These are phyloP conservation scores for Byasa hedistus DNA, from an alignment of 2,888 invertebrate genomes.

Conservation along the genomic window DNA sequence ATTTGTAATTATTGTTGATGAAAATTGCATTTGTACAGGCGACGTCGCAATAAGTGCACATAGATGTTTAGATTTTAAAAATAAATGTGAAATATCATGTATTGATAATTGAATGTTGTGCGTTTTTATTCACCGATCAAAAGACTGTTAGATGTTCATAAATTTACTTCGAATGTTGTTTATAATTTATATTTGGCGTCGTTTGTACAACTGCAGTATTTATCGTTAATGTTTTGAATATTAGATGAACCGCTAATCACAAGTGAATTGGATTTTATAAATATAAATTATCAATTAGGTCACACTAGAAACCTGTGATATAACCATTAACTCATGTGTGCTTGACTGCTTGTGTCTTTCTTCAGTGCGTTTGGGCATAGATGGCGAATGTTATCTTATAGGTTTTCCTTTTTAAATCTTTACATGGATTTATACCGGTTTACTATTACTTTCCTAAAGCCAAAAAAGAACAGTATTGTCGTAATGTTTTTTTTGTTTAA, in stretches of 20 bases:
- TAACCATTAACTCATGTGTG: constrained; percentile 67
- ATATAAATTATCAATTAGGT: constrained; percentile 66
- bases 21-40: constrained; percentile 22
- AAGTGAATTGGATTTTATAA: constrained; percentile 28
- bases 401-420: constrained; percentile 10
- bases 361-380: constrained; percentile 54
- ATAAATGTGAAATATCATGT: constrained; percentile 18
- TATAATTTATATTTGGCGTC: constrained; percentile 22
- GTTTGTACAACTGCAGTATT: constrained; percentile 25
- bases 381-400: constrained; percentile 13
- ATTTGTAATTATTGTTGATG: constrained; percentile 20
- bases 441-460: constrained; percentile 23
- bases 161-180: constrained; percentile 24
- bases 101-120: constrained; percentile 15
- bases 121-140: constrained; percentile 19
- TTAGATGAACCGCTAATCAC: constrained; percentile 22
- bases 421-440: constrained; percentile 13
- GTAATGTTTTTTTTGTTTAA: constrained; percentile 9
- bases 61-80: constrained; percentile 25
- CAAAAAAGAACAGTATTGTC: constrained; percentile 30
- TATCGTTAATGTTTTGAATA: constrained; percentile 10
- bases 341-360: constrained; percentile 62
- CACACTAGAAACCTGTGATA: constrained; percentile 78
- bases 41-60: constrained; percentile 2
- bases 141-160: constrained; percentile 29